Conservation (phyloP, 1,140 invertebrate genomes). For the Mya arenaria region DNA sequence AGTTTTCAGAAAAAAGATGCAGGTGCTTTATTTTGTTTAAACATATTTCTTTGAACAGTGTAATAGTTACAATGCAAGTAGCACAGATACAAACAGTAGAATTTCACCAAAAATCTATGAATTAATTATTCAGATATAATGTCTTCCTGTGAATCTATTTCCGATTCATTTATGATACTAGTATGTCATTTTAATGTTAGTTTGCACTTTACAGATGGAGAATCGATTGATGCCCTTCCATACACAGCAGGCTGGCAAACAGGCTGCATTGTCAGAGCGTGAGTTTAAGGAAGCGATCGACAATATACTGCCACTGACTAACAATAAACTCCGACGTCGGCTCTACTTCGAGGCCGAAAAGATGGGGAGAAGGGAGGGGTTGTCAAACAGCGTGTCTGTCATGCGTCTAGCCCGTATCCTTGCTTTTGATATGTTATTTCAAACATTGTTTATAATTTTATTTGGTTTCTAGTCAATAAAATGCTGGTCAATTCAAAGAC, state of each 20-base stretch:
- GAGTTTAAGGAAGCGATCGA: conserved; percentile 78
- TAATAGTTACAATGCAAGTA: no score
- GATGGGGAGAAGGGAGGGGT: conserved; percentile 65
- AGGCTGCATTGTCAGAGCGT: conserved; percentile 68
- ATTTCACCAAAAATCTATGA: no score
- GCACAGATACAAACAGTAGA: no score
- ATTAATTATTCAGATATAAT: no score
- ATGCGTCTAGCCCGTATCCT: conserved; percentile 78
- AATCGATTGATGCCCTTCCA: conserved; percentile 73
- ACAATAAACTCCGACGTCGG: conserved; percentile 70
- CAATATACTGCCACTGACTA: conserved; percentile 71
- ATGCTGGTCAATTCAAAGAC: not conserved
- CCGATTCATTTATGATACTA: not conserved
- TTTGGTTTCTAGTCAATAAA: not conserved
- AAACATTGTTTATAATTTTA: not conserved
- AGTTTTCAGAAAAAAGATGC: no score
- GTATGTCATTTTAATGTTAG: not conserved
- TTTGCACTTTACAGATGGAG: conserved; percentile 66
- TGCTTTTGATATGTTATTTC: conserved; percentile 7
- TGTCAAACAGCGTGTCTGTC: conserved; percentile 70
- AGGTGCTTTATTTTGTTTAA: no score
- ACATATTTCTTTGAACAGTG: no score
- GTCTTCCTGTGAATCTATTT: no score
- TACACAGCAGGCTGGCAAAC: conserved; percentile 59
- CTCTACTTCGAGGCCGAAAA: conserved; percentile 76